Base-by-base conservation (phyloP, 2,797 vertebrate species). In the Malurus leucopterus region DNA sequence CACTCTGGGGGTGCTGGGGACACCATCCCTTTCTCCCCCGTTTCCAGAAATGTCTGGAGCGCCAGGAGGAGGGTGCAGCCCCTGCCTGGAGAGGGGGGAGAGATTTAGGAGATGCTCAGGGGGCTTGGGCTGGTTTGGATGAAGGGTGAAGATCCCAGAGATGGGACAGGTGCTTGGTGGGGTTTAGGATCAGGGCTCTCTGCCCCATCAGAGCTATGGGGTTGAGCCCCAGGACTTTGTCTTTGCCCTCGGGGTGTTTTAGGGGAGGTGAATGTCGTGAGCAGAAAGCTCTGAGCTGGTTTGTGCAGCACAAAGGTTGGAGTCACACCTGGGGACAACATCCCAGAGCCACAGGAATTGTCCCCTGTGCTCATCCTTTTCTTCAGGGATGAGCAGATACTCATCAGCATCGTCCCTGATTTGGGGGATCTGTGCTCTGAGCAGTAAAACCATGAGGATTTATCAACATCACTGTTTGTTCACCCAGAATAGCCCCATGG, bases 191-290 rank as follows among this genome's bases (percentile, higher is more conserved):
- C 41, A 26, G 38, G n/a, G 6, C 8, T 78, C 9, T 88, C 38
- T 58, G 11, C 36, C 13, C 57, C 14, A 4, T 11, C 12, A 15
- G 20, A 19, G 38, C 1, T 22, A 20, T 24, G 20, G 30, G 17
- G 20, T 7, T 27, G 7, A 81, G 27, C 17, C 63, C 47, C 51
- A 15, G 7, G 21, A 43, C 8, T 8, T 3, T 16, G 40, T 2
- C 46, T 57, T 29, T 58, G 54, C 27, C 40, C 53, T 63, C 0
- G 0, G 17, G 1, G 0, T 13, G 0, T n/a, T 71, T 40, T 10
- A 29, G 0, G 30, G 36, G 40, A 32, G 43, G 15, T 43, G 64
- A 24, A 64, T 1, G 6, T 51, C 15, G 2, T 0, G 2, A 84
- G n/a, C 62, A 64, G 83, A 64, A 55, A 64, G 50, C 32, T 69